Evolutionary conservation across 2,888 invertebrate species (phyloP), one percentile per base, ranked within the genome.

Genomic region (Rhopalosiphum nymphaeae): DNA sequence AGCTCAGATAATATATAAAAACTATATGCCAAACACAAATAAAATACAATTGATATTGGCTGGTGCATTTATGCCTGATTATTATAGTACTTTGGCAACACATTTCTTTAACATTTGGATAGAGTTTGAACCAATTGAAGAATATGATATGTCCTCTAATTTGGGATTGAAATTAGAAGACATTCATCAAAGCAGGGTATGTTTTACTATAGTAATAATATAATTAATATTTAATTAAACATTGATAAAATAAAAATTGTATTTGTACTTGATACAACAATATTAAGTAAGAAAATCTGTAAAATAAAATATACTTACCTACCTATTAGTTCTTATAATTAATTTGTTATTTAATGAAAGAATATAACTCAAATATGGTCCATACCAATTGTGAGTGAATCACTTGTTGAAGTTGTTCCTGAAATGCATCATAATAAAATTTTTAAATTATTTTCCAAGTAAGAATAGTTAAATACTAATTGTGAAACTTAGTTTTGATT

Each of bases 31-130:
- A 16, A 91, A 84, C 9, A 88, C 89, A 36, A 91, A 96, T 94
- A 96, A 96, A 94, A 95, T 97, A 56, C 96, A 96, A 21, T 95
- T 97, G 0, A 96, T 96, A 1, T 95, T 97, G n/a, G 96, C 96
- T 95, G 97, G 97, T 87, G 96, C 97, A 0, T 96, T 97, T 93
- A 95, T 97, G 29, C 96, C 97, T 13, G 96, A 96, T 67, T 96
- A 96, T 95, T 96, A 96, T 95, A 96, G 95, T 88, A 96, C 97
- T 96, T 95, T 96, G 94, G 96, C 96, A 0, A 95, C 95, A 36
- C 96, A 96, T 94, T 96, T 95, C 95, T 95, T 97, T 93, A 95
- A 95, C 49, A 96, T 97, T 49, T 97, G 97, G 96, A 95, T 97
- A 21, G 96, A 96, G 95, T 95, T 96, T 86, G 95, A 91, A 86